Evolutionary conservation across 1,140 invertebrate species (phyloP).

Genomic region (Anastrepha obliqua): DNA sequence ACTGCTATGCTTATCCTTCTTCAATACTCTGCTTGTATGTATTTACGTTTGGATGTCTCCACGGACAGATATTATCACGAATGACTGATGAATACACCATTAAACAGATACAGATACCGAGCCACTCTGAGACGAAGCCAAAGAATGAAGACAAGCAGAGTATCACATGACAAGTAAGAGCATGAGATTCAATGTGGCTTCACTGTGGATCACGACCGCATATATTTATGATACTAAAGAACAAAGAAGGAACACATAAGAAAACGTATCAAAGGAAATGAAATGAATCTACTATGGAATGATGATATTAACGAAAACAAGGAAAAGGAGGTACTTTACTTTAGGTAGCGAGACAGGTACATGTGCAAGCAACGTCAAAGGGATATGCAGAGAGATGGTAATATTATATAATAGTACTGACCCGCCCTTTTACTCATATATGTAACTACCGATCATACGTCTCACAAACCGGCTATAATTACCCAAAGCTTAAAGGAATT

Average conservation of each 20-base stretch:
- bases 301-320: background rate
- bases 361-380: too few relatives aligned
- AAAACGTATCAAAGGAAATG: background rate
- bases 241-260: background rate
- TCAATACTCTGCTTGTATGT: background rate
- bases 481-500: too few relatives aligned
- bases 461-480: too few relatives aligned
- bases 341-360: background rate
- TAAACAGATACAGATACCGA: slow-evolving; percentile 49
- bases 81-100: slow-evolving; percentile 54
- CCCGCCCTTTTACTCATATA: too few relatives aligned
- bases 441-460: too few relatives aligned
- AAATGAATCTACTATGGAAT: background rate
- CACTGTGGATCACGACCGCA: slow-evolving; percentile 7
- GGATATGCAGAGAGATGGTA: too few relatives aligned
- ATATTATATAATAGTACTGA: too few relatives aligned
- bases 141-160: background rate
- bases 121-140: background rate
- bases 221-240: slow-evolving; percentile 10
- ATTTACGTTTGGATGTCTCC: background rate
- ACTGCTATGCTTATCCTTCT: background rate
- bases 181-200: background rate
- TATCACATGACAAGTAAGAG: background rate
- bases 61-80: slow-evolving; percentile 54
- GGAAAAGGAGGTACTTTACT: background rate